Evolutionary conservation across 2,113 vertebrate species (phyloP).

Genomic region (Colius striatus): DNA sequence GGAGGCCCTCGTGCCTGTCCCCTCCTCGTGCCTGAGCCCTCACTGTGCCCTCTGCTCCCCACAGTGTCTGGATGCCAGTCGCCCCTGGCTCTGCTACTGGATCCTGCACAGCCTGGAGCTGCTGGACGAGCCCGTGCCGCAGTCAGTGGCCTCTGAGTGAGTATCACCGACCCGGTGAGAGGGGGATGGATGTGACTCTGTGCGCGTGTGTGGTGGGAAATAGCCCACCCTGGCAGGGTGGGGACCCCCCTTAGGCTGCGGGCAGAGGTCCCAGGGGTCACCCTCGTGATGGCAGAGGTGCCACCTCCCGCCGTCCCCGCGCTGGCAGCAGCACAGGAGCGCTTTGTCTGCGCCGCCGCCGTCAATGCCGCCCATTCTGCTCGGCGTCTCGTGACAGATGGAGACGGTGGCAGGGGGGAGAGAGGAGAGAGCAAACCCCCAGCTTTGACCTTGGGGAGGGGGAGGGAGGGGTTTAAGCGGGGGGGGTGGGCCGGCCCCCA

Average conservation of each 20-base stretch:
- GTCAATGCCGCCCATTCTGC: conserved; percentile 76
- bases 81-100: conserved; percentile 99
- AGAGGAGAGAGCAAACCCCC: background rate
- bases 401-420: background rate
- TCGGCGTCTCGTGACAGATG: conserved; percentile 57
- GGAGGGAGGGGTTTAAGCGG: background rate
- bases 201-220: background rate
- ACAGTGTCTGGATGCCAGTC: conserved; percentile 96
- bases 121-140: conserved; percentile 88
- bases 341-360: conserved; percentile 71
- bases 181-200: background rate
- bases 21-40: background rate
- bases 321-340: conserved; percentile 54
- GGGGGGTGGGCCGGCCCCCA: too few relatives aligned
- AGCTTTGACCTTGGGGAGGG: background rate
- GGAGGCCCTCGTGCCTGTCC: background rate
- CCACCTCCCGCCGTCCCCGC: conserved; percentile 23
- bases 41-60: conserved; percentile 22
- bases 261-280: background rate
- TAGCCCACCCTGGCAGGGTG: too few relatives aligned
- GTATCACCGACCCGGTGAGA: background rate
- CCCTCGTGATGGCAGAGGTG: background rate
- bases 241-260: background rate
- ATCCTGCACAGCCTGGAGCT: conserved; percentile 97
- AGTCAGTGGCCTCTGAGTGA: conserved; percentile 89